These are phyloP conservation scores for Coturnix japonica DNA, from an alignment of 2,113 vertebrate species.

Conservation along the genomic window DNA sequence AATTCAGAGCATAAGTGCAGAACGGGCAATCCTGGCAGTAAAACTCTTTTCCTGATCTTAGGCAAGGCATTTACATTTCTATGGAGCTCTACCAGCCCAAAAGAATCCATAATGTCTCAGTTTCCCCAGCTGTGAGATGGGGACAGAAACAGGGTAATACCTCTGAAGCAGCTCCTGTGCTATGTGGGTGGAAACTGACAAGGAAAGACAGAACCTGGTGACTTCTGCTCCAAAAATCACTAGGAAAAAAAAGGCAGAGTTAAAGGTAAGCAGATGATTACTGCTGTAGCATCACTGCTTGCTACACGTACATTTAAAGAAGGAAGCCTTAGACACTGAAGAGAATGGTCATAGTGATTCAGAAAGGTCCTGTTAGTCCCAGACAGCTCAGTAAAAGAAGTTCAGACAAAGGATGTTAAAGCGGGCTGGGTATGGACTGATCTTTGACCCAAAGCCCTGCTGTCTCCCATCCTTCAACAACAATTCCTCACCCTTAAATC, in stretches of 20 bases:
- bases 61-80: slow-evolving; percentile 41
- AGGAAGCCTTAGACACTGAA: background rate
- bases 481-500: background rate
- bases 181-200: background rate
- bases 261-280: background rate
- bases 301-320: background rate
- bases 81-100: background rate
- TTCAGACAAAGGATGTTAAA: background rate
- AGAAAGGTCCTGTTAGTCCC: background rate
- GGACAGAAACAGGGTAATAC: background rate
- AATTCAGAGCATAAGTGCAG: background rate
- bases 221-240: background rate
- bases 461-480: background rate
- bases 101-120: slow-evolving; percentile 3
- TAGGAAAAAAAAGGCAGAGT: background rate
- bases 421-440: background rate
- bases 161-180: rapidly evolving
- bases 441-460: background rate
- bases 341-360: background rate
- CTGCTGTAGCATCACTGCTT: background rate
- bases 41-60: background rate
- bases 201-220: background rate
- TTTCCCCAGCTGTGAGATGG: slow-evolving; percentile 32
- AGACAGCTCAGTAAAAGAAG: background rate
- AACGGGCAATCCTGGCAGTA: slow-evolving; percentile 17